These are phyloP conservation scores for Halcyon badia DNA, from an alignment of 2,797 vertebrate genomes.

Conservation along the genomic window DNA sequence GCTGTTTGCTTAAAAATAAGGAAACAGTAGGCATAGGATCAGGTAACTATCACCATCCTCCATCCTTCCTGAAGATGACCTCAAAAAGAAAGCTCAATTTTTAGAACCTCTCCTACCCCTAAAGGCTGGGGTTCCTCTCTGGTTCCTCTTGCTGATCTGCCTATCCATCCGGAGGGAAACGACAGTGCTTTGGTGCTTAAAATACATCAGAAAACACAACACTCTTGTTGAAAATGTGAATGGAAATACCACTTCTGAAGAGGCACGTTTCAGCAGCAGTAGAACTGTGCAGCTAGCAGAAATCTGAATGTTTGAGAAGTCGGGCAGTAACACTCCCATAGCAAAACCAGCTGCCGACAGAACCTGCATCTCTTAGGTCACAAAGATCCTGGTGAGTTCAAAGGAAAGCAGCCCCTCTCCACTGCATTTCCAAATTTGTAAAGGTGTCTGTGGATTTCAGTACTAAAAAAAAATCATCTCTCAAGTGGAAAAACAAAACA, in stretches of 20 bases:
- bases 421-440: not conserved
- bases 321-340: fast-evolving
- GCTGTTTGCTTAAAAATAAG: not conserved
- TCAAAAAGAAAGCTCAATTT: not conserved
- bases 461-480: not conserved
- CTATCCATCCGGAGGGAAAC: not conserved
- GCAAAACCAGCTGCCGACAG: not conserved
- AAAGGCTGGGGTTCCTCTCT: not conserved
- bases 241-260: not conserved
- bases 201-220: not conserved
- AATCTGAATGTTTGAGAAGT: not conserved
- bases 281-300: not conserved
- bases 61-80: not conserved
- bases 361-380: not conserved
- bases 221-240: not conserved
- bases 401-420: not conserved
- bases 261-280: not conserved
- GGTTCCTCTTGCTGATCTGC: not conserved
- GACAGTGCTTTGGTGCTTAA: not conserved
- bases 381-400: not conserved
- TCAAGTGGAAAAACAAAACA: not conserved
- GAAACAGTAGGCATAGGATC: not conserved
- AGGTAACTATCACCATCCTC: not conserved
- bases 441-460: not conserved
- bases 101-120: not conserved